Evolutionary conservation across 2,797 vertebrate species (phyloP), one percentile per base, ranked within the genome.

Genomic region (Falco biarmicus): DNA sequence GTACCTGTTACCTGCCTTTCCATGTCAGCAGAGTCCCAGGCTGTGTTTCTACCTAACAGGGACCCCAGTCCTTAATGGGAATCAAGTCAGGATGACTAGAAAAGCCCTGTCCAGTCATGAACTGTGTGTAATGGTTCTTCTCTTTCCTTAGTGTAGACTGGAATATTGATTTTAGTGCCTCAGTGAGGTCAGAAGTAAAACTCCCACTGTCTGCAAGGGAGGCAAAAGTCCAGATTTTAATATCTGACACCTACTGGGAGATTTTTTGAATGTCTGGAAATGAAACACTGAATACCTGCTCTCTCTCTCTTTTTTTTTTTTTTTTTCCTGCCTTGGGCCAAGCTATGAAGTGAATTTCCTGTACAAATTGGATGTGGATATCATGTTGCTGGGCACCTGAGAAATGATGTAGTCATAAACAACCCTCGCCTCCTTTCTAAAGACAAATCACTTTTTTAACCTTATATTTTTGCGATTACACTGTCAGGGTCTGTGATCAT

Each of bases 251-350:
- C 39, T 48, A 4, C 8, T 57, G 20, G 37, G 37, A 78, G 61
- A 75, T 71, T 92, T 84, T 90, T 78, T 79, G 10, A 65, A 29
- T 57, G 28, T 15, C 61, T 88, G 84, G 48, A 88, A 70, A 51
- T 51, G 43, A 75, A 92, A 69, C 37, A 59, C 18, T 69, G 81
- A 89, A 61, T 65, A n/a, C 12, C n/a, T 65, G 15, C 26, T 57
- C 37, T 17, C 48, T 93, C 39, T 39, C 39, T 39, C 39, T 39
- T 10, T 37, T 69, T 14, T 87, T 79, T 18, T 45, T 45, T 45
- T 45, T 14, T 89, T 79, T 80, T 68, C 60, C 63, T 95, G 59
- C 77, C 54, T 90, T 57, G 37, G 65, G 32, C 28, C 45, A 50
- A 18, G 26, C 50, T 65, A 21, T 73, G 57, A 92, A 87, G 82